Conservation (phyloP, 1,140 invertebrate genomes). For the Aphelinus certus region DNA sequence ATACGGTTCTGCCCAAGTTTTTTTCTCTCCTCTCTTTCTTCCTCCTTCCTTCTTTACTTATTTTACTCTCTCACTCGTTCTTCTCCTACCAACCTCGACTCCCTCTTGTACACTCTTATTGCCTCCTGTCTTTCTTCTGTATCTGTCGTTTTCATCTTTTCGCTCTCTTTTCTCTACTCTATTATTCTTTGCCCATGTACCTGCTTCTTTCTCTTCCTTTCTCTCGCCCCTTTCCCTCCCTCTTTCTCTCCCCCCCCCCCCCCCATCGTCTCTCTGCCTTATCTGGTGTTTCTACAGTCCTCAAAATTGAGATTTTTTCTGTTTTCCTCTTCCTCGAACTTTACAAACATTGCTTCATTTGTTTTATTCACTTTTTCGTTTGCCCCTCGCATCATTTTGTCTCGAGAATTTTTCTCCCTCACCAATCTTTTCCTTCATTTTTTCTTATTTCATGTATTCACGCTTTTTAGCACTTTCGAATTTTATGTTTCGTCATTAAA, state of each 20-base stretch:
- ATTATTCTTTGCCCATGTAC: slow-evolving; percentile 32
- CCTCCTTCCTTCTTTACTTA: slow-evolving; percentile 44
- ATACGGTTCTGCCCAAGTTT: slow-evolving; percentile 12
- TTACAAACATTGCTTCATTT: no score
- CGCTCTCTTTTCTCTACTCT: slow-evolving; percentile 36
- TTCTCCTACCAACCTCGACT: slow-evolving; percentile 31
- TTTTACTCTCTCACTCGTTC: slow-evolving; percentile 22
- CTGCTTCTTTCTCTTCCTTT: slow-evolving; percentile 15
- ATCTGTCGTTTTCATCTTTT: slow-evolving; percentile 38
- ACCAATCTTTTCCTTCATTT: slow-evolving; percentile 2
- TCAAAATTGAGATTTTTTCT: no score
- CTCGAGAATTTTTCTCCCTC: slow-evolving; percentile 22
- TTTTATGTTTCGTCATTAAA: no score
- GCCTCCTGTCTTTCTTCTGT: slow-evolving; percentile 38
- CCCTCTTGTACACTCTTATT: slow-evolving; percentile 37
- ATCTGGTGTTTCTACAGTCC: no score
- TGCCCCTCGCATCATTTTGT: slow-evolving; percentile 19
- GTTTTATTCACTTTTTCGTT: no score
- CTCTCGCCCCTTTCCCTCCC: slow-evolving; percentile 4
- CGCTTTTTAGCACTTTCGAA: background rate
- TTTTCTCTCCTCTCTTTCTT: slow-evolving; percentile 8
- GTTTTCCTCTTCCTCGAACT: no score
- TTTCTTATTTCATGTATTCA: slow-evolving; percentile 21
- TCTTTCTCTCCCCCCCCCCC: no score
- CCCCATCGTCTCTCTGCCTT: no score